Evolutionary conservation across 2,888 invertebrate species (phyloP).

Genomic region (Acrobasis repandana): DNA sequence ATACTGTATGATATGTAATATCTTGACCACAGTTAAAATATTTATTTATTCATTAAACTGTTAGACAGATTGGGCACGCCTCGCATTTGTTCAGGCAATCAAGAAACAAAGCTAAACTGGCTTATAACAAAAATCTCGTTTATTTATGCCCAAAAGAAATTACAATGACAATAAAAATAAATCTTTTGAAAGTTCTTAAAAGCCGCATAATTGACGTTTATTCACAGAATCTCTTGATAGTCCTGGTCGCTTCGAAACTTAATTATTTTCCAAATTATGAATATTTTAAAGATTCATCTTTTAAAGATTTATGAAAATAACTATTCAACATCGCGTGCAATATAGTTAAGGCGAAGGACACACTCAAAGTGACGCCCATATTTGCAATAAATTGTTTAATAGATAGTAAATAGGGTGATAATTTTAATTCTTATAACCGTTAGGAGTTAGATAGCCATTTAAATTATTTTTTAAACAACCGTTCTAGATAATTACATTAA

Average conservation of each 20-base stretch:
- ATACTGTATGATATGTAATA: background rate
- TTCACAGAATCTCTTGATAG: background rate
- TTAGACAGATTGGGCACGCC: conserved; percentile 25
- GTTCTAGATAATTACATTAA: too few relatives aligned
- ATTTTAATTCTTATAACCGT: too few relatives aligned
- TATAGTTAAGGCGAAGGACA: too few relatives aligned
- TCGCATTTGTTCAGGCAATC: conserved; percentile 10
- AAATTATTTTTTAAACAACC: too few relatives aligned
- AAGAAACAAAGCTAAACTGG: conserved; percentile 8
- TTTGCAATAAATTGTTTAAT: too few relatives aligned
- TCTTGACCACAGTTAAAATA: background rate
- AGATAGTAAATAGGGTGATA: too few relatives aligned
- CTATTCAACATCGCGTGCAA: too few relatives aligned
- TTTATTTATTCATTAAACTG: conserved; percentile 14
- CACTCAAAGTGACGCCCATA: too few relatives aligned
- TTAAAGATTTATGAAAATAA: too few relatives aligned
- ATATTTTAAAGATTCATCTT: too few relatives aligned
- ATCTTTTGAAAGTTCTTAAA: conserved; percentile 15
- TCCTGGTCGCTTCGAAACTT: background rate
- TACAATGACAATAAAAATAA: background rate
- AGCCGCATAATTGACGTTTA: background rate
- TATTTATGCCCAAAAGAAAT: conserved; percentile 2
- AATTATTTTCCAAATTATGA: too few relatives aligned
- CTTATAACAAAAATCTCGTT: background rate
- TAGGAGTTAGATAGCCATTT: too few relatives aligned